A percentile compares a stretch with the other conserved stretches of the same genome.
Evolutionary conservation across 2,888 invertebrate genomes (phyloP).

Genomic region (Papilio elwesi): DNA sequence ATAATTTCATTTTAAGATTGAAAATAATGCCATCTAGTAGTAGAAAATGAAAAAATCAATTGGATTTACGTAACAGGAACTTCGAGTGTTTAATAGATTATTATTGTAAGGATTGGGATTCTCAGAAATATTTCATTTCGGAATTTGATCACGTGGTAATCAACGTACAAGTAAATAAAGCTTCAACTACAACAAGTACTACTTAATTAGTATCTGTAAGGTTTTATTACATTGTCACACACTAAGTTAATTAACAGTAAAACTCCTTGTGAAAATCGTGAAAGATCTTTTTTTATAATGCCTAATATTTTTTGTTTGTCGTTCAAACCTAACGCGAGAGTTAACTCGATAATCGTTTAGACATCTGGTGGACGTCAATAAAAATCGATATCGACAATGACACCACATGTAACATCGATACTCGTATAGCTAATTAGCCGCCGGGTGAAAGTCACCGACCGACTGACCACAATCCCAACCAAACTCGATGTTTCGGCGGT

Average conservation of each 20-base stretch:
- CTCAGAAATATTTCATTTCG: too few relatives aligned
- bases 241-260: neutral
- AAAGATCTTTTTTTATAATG: neutral
- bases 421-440: conserved; percentile 76
- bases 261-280: neutral
- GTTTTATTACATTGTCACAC: neutral
- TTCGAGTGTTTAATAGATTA: too few relatives aligned
- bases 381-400: conserved; percentile 70
- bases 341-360: conserved; percentile 31
- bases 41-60: too few relatives aligned
- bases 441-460: conserved; percentile 80
- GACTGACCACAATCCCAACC: conserved; percentile 79
- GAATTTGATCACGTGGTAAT: too few relatives aligned
- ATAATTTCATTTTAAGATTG: too few relatives aligned
- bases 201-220: too few relatives aligned
- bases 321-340: neutral
- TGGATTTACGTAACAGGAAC: too few relatives aligned
- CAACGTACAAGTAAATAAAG: too few relatives aligned
- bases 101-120: too few relatives aligned
- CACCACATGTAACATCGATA: conserved; percentile 70
- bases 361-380: conserved; percentile 47
- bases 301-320: neutral
- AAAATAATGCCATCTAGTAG: too few relatives aligned
- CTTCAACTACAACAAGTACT: too few relatives aligned
- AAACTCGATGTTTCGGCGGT: conserved; percentile 75